phyloP scores from a whole-genome alignment of 2,797 vertebrate genomes.

The Notamacropus eugenii region DNA sequence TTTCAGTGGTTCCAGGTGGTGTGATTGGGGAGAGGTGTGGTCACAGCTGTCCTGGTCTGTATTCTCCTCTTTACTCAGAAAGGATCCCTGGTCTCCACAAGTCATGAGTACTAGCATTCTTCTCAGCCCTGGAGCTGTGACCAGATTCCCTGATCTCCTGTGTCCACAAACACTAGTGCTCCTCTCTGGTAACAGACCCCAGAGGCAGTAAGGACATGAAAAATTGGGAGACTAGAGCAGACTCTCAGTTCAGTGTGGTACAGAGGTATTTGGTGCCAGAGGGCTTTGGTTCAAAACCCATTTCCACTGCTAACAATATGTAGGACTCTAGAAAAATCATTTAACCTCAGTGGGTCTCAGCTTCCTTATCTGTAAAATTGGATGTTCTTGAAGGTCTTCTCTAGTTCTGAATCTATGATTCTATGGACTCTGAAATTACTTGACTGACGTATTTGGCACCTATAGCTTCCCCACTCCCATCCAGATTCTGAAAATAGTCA shows the following conservation, averaged over 20 bases:
- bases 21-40: neutral
- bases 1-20: too few species aligned
- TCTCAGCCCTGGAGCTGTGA: neutral
- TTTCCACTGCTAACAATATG: neutral
- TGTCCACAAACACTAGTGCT: neutral
- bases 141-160: neutral
- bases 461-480: neutral
- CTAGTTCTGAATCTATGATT: neutral
- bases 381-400: neutral
- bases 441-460: neutral
- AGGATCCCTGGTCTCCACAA: neutral
- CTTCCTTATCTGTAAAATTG: neutral
- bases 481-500: neutral
- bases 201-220: neutral
- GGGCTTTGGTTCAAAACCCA: neutral
- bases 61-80: neutral
- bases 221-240: neutral
- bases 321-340: neutral
- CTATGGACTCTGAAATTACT: neutral
- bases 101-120: neutral
- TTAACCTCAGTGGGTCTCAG: neutral
- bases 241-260: neutral
- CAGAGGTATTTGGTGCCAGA: neutral
- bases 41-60: neutral
- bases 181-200: neutral